Base-by-base conservation (phyloP, 2,113 vertebrate genomes). In the Eolophus roseicapilla region DNA sequence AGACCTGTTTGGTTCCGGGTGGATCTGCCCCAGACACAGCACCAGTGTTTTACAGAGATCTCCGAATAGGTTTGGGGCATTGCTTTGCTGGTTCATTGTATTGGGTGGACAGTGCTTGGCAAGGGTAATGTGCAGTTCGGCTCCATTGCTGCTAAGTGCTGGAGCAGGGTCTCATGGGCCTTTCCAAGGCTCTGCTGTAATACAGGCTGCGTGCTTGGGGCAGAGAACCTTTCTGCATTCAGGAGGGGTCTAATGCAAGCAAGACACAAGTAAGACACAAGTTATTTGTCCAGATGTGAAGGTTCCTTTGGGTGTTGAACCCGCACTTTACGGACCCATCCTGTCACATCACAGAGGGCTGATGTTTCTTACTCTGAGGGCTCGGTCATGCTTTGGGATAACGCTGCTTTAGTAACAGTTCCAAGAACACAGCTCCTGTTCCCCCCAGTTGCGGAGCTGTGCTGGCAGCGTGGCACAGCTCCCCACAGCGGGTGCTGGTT, bases 351-450 rank as follows among this genome's bases (percentile, higher is more conserved):
- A 1, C 2, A 14, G 25, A 35, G 31, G 20, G 57, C 41, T 68
- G 52, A 1, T 12, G 46, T 31, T 15, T 27, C 64, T 69, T 33
- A 4, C 53, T 52, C 29, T 28, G 47, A 10, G 29, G 21, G 7
- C 69, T 65, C 0, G 0, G 29, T 0, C 4, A 1, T 25, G 7
- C 2, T n/a, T 86, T 49, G 37, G 46, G 35, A 6, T 41, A 6
- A 10, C 71, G 33, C 25, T 33, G 12, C 53, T 31, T 11, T 10
- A 6, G 47, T 4, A 8, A 6, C 1, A 13, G n/a, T 28, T 75
- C 60, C 28, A 3, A 21, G 59, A 4, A 4, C 76, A 29, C 44
- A 7, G 17, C 57, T 41, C 7, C 46, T 23, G 24, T 24, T 18
- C 28, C 43, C 35, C 29, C 1, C 6, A 1, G 76, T 3, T 17